These are phyloP conservation scores for Psittacula echo DNA, from an alignment of 2,797 vertebrate species.

Conservation along the genomic window DNA sequence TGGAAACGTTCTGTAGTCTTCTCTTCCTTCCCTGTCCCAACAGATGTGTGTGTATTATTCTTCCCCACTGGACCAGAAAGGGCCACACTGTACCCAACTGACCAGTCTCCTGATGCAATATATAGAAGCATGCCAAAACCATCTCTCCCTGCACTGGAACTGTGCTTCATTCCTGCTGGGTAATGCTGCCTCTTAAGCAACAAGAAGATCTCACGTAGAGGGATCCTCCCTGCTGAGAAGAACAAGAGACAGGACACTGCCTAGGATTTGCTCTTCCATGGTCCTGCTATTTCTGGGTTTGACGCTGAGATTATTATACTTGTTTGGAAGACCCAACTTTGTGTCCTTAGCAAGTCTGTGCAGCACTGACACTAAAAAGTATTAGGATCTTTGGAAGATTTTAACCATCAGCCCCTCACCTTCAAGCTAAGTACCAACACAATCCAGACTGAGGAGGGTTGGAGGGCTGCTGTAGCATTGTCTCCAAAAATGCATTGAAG, in stretches of 20 bases:
- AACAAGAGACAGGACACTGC: neutral
- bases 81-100: neutral
- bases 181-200: neutral
- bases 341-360: neutral
- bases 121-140: neutral
- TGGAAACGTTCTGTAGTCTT: neutral
- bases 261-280: neutral
- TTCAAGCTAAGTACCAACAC: neutral
- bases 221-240: neutral
- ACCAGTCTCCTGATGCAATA: neutral
- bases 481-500: neutral
- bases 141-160: neutral
- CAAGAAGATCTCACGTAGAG: neutral
- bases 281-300: neutral
- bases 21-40: neutral
- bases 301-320: neutral
- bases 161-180: neutral
- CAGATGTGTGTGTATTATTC: neutral
- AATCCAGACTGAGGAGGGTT: neutral
- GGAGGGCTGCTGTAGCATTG: neutral
- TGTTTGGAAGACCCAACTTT: neutral
- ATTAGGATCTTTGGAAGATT: neutral
- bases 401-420: neutral
- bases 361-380: neutral
- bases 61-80: slow-evolving; percentile 40